Percentiles rank a stretch among this genome's conserved stretches.
phyloP scores from a whole-genome alignment of 2,888 invertebrate genomes.

The Acanthococcus lagerstroemiae region DNA sequence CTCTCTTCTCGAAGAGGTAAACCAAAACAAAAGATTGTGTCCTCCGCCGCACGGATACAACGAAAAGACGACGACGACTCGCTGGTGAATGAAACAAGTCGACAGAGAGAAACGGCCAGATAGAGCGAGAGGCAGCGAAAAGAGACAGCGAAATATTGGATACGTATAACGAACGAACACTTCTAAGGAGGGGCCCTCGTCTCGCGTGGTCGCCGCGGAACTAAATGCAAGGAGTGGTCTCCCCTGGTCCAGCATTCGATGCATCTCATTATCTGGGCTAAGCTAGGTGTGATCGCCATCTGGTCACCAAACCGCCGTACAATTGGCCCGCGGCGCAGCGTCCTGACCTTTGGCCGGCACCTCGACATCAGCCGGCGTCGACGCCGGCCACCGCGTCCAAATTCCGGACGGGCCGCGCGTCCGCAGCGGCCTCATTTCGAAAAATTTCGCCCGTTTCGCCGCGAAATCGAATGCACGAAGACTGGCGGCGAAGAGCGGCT shows the following conservation, averaged over 20 bases:
- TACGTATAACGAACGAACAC: background rate
- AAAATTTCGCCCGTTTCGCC: constrained; percentile 1
- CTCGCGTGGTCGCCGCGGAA: constrained; percentile 27
- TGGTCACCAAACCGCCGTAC: constrained; percentile 20
- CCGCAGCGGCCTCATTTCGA: background rate
- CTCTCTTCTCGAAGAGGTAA: constrained; percentile 18
- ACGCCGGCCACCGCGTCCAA: background rate
- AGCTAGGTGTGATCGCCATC: constrained; percentile 30
- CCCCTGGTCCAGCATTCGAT: constrained; percentile 27
- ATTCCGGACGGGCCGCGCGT: background rate
- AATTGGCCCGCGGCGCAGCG: background rate
- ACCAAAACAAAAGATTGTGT: constrained; percentile 21
- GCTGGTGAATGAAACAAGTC: background rate
- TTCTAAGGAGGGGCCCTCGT: constrained; percentile 26
- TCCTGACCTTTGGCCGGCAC: constrained; percentile 2
- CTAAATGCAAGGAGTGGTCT: constrained; percentile 29
- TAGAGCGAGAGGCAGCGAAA: background rate
- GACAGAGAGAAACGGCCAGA: constrained; percentile 1
- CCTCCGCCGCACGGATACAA: background rate
- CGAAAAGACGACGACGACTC: too few species aligned
- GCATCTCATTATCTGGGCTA: constrained; percentile 23
- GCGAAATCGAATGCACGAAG: background rate
- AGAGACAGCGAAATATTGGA: background rate
- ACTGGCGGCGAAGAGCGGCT: constrained; percentile 4
- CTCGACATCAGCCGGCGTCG: background rate